A percentile compares a stretch with the other conserved stretches of the same genome.
These are phyloP conservation scores for Vanessa cardui DNA, from an alignment of 2,888 invertebrate species.

Conservation along the genomic window DNA sequence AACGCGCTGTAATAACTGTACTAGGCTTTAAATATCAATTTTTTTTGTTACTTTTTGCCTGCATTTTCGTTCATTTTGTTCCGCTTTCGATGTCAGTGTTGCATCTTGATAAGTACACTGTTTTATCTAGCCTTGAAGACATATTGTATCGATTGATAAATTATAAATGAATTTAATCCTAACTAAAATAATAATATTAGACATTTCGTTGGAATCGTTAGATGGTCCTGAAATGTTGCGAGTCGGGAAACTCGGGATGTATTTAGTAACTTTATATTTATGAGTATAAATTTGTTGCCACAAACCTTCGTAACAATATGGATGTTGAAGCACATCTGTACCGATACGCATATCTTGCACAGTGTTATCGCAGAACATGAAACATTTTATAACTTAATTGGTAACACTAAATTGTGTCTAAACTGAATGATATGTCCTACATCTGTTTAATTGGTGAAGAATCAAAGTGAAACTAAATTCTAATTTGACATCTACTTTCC, in stretches of 20 bases:
- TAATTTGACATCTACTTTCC: constrained; percentile 82
- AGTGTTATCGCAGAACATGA: constrained; percentile 51
- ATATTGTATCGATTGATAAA: not conserved
- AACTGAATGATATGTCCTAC: constrained; percentile 48
- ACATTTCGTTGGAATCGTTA: constrained; percentile 16
- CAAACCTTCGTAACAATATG: constrained; percentile 52
- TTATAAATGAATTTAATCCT: not conserved
- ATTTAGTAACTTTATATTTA: not conserved
- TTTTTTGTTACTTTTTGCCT: constrained; percentile 17
- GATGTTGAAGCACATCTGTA: constrained; percentile 55
- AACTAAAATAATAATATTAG: not conserved
- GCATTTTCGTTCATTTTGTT: constrained; percentile 26
- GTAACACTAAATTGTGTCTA: constrained; percentile 74
- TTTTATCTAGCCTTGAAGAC: constrained; percentile 10
- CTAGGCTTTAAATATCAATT: constrained; percentile 8
- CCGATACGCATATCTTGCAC: constrained; percentile 54
- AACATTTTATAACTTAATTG: constrained; percentile 56
- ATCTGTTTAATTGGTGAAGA: constrained; percentile 71
- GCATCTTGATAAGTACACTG: constrained; percentile 19
- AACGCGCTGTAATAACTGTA: constrained; percentile 9
- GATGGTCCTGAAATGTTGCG: no score
- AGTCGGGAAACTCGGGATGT: no score
- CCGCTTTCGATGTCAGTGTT: constrained; percentile 29
- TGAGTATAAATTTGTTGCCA: constrained; percentile 39
- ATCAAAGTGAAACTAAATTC: constrained; percentile 78